phyloP scores from a whole-genome alignment of 2,888 invertebrate genomes.

The Polydrusus tereticollis region DNA sequence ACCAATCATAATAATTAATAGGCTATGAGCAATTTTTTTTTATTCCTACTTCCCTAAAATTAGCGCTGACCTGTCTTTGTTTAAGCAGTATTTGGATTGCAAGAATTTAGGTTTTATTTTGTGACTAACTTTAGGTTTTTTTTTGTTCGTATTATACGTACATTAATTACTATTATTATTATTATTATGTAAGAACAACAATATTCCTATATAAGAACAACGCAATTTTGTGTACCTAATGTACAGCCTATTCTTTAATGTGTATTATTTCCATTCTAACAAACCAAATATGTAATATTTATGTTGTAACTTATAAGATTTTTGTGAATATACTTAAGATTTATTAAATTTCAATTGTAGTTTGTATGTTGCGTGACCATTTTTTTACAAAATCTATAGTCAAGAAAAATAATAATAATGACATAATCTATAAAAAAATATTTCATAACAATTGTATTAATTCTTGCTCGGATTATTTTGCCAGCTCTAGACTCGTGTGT shows the following conservation, averaged over 20 bases:
- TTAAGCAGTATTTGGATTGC: not conserved
- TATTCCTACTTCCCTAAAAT: not conserved
- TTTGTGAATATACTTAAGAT: slow-evolving; percentile 30
- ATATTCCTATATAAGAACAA: slow-evolving; percentile 23
- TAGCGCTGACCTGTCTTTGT: not conserved
- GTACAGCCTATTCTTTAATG: slow-evolving; percentile 53
- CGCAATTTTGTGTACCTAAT: slow-evolving; percentile 42
- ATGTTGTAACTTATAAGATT: slow-evolving; percentile 55
- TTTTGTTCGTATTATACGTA: slow-evolving; percentile 14
- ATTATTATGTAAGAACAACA: not conserved
- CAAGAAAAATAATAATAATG: no score
- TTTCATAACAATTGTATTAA: no score
- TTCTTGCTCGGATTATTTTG: no score
- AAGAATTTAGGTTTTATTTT: slow-evolving; percentile 29
- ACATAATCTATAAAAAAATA: no score
- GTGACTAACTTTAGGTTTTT: slow-evolving; percentile 25
- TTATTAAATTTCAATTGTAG: not conserved
- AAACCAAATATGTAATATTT: slow-evolving; percentile 60
- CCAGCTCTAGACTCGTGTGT: no score
- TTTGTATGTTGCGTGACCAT: not conserved
- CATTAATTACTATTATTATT: not conserved
- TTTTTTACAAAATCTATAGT: no score
- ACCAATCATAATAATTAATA: no score
- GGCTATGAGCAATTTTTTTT: not conserved
- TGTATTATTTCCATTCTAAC: slow-evolving; percentile 52